Conservation (phyloP, 1,140 invertebrate genomes). For the Lucilia sericata region DNA sequence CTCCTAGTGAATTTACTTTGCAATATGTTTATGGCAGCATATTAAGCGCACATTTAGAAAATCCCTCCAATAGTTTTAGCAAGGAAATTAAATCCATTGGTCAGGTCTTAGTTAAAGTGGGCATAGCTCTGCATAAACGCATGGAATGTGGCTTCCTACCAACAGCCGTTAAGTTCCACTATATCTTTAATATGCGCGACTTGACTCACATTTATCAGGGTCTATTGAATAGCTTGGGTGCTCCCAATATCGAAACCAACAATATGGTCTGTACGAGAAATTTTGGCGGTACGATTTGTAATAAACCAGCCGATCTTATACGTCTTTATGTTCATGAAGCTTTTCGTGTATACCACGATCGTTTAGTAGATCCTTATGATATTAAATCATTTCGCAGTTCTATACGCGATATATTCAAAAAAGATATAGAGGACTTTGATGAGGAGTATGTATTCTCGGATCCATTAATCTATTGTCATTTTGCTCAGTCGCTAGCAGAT, state of each 20-base stretch:
- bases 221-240: constrained; percentile 67
- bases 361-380: constrained; percentile 84
- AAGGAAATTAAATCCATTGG: constrained; percentile 73
- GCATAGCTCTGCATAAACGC: constrained; percentile 82
- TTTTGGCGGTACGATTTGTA: constrained; percentile 70
- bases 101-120: constrained; percentile 78
- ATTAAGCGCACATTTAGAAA: constrained; percentile 80
- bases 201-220: constrained; percentile 90
- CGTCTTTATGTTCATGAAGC: constrained; percentile 93
- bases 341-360: constrained; percentile 90
- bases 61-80: constrained; percentile 77
- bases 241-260: constrained; percentile 45
- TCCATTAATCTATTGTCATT: constrained; percentile 90
- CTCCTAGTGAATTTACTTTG: constrained; percentile 83
- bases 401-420: constrained; percentile 84
- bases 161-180: constrained; percentile 96
- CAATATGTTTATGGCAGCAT: constrained; percentile 89
- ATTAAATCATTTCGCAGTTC: constrained; percentile 82
- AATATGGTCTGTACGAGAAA: constrained; percentile 13
- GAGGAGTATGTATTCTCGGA: constrained; percentile 77
- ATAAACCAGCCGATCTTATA: constrained; percentile 78
- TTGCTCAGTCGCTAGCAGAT: constrained; percentile 91
- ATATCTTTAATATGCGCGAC: constrained; percentile 93
- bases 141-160: constrained; percentile 85
- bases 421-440: constrained; percentile 84